Evolutionary conservation across 92 coral and sea anemone genomes (phyloP).

Genomic region (Siderastrea radians): DNA sequence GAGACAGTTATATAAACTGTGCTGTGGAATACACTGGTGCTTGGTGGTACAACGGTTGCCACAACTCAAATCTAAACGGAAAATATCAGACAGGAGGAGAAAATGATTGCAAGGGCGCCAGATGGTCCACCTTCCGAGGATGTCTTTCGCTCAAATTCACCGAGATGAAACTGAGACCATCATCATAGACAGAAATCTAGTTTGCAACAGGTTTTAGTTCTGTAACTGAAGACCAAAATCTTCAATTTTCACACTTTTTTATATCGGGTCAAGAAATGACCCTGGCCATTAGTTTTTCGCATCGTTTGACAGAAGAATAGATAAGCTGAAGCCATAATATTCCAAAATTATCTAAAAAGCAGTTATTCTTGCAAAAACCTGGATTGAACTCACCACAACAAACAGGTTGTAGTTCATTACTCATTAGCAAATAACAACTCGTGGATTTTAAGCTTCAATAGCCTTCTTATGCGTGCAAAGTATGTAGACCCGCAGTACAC

Average conservation of each 20-base stretch:
- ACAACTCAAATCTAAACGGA: constrained; percentile 66
- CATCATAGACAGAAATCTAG: not conserved
- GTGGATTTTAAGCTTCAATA: no score
- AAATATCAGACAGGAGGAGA: constrained; percentile 1
- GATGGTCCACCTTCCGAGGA: not conserved
- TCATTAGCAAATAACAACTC: no score
- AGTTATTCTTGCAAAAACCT: no score
- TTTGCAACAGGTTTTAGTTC: not conserved
- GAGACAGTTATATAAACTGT: constrained; percentile 20
- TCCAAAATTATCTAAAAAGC: no score
- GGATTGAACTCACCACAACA: no score
- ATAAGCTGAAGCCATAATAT: no score
- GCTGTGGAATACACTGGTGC: constrained; percentile 52
- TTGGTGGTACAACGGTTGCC: constrained; percentile 71
- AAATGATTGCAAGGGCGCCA: not conserved
- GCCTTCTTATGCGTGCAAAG: no score
- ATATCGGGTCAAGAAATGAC: not conserved
- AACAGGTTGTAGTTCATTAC: no score
- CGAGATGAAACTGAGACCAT: constrained; percentile 16
- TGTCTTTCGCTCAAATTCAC: not conserved
- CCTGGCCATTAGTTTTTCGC: not conserved
- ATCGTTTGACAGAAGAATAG: no score
- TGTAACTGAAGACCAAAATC: not conserved
- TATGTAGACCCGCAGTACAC: no score
- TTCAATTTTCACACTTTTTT: not conserved